A percentile compares a stretch with the other conserved stretches of the same genome.
Conservation (phyloP, 1,140 invertebrate genomes). For the Zophobas morio region DNA sequence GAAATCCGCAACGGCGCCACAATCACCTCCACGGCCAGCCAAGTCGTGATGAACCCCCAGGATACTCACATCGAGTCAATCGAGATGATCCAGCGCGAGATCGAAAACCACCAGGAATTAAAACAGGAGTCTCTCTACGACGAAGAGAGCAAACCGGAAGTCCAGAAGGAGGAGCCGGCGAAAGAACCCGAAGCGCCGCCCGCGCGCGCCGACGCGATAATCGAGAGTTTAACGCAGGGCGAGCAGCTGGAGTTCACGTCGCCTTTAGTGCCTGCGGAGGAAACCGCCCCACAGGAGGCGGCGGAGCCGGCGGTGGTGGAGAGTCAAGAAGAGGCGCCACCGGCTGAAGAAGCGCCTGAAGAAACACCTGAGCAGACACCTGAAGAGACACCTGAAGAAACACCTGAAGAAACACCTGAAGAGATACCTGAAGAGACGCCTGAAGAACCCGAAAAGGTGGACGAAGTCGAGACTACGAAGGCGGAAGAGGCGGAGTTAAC, state of each 20-base stretch:
- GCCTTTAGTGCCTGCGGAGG: constrained; percentile 20
- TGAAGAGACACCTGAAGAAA: too few relatives aligned
- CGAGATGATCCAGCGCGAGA: constrained; percentile 65
- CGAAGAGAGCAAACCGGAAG: constrained; percentile 53
- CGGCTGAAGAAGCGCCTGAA: constrained; percentile 13
- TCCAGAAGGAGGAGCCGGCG: constrained; percentile 61
- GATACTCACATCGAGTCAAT: constrained; percentile 64
- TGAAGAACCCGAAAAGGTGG: constrained; percentile 26
- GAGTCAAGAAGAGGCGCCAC: not conserved
- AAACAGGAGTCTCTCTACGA: constrained; percentile 56
- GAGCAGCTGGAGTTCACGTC: constrained; percentile 17
- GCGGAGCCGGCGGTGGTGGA: too few relatives aligned
- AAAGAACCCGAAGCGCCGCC: constrained; percentile 43
- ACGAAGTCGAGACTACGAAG: constrained; percentile 28
- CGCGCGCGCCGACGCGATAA: constrained; percentile 4
- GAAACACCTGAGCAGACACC: constrained; percentile 1
- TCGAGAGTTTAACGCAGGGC: constrained; percentile 24
- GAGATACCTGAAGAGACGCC: constrained; percentile 63
- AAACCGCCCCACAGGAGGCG: not conserved
- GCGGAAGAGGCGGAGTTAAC: too few relatives aligned
- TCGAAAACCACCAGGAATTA: constrained; percentile 44
- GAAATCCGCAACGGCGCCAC: constrained; percentile 64
- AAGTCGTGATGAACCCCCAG: constrained; percentile 54
- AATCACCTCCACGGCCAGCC: constrained; percentile 55
- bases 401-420: constrained; percentile 14